These are phyloP conservation scores for Cephus pulcher DNA, from an alignment of 2,888 invertebrate genomes.

Conservation along the genomic window DNA sequence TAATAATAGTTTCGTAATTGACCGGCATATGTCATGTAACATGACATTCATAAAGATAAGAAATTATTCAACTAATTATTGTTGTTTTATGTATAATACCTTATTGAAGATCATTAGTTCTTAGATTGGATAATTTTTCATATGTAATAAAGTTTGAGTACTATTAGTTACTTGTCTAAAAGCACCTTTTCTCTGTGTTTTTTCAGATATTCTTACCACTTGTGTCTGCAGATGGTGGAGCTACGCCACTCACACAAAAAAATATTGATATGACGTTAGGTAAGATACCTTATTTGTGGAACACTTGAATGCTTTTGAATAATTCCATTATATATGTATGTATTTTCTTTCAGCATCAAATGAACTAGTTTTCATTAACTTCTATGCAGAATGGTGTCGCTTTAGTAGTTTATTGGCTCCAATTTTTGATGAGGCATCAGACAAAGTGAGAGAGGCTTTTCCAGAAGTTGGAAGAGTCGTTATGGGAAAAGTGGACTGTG, in stretches of 20 bases:
- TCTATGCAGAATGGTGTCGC: slow-evolving; percentile 99
- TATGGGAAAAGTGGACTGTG: slow-evolving; percentile 97
- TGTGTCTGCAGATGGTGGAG: slow-evolving; percentile 84
- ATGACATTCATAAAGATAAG: background rate
- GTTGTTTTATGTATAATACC: background rate
- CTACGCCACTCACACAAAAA: slow-evolving; percentile 82
- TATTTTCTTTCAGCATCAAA: slow-evolving; percentile 82
- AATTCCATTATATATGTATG: slow-evolving; percentile 11
- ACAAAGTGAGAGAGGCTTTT: slow-evolving; percentile 82
- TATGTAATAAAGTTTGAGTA: background rate
- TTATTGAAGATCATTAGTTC: background rate
- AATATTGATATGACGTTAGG: slow-evolving; percentile 89
- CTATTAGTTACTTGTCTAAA: background rate
- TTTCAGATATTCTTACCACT: slow-evolving; percentile 73
- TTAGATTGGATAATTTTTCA: background rate
- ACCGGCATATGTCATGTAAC: background rate
- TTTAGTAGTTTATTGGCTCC: slow-evolving; percentile 98
- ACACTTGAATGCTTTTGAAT: slow-evolving; percentile 5
- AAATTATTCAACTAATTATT: background rate
- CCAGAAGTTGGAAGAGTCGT: slow-evolving; percentile 87
- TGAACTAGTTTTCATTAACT: slow-evolving; percentile 98
- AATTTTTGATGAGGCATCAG: slow-evolving; percentile 95
- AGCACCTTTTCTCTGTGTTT: slow-evolving; percentile 12
- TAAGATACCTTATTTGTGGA: slow-evolving; percentile 64
- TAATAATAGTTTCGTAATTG: background rate